Base-by-base conservation (phyloP, 53 echinoderm and acorn worm genomes). In the Apostichopus leukothele region DNA sequence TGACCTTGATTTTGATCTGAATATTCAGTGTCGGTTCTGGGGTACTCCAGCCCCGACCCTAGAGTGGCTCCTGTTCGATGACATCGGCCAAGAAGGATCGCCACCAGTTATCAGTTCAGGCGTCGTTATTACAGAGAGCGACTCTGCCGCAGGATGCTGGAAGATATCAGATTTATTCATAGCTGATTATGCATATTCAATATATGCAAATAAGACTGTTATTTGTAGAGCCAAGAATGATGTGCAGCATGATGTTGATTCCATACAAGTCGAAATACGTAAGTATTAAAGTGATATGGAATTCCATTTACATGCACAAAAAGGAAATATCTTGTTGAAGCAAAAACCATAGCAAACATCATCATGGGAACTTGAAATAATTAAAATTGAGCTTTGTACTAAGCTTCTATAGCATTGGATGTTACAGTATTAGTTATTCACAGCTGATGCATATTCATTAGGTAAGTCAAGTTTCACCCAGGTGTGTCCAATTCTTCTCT, bases 41-140 rank as follows among this genome's bases (percentile, higher is more conserved):
- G 79, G 79, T 51, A 19, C 12, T 53, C 79, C 79, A 18, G 55
- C 12, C 39, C 79, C 79, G 53, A 79, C 79, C 79, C n/a, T 79
- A 7, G 79, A 79, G 51, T 79, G 79, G 79, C 1, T 79, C 50
- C 51, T 50, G 79, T 53, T 79, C 12, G 79, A 53, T 10, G 79
- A 79, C 10, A 27, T 53, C 53, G 2, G 7, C 51, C 79, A 79
- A 50, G 50, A 51, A 52, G 79, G 79, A 51, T 12, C 79, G 51
- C 53, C 79, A 12, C 18, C 14, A 16, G 52, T 51, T 13, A 16
- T 21, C 5, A 20, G 79, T 79, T 19, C 4, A 52, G 79, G 55
- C 8, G 79, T 19, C 18, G 39, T 19, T 52, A 79, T 27, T 13
- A 79, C 14, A 51, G 79, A 79, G 51, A 53, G 12, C 19, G 54